These are phyloP conservation scores for Rhinichthys osculus DNA, from an alignment of 2,797 vertebrate species.

Conservation along the genomic window DNA sequence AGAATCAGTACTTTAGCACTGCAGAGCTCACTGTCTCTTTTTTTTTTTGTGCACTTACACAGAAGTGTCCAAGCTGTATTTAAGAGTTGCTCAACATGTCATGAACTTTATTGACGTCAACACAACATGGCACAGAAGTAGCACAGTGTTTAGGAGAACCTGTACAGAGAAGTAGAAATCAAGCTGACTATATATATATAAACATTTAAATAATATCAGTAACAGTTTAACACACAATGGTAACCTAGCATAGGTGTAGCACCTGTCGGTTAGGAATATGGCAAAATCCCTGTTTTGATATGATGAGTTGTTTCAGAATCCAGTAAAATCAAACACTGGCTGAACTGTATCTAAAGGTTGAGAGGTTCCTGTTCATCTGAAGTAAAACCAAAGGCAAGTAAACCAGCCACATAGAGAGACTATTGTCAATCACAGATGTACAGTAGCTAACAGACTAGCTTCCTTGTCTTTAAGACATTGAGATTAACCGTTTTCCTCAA, in stretches of 20 bases:
- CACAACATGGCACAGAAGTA: slow-evolving; percentile 26
- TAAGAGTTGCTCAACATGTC: slow-evolving; percentile 7
- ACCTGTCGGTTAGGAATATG: slow-evolving; percentile 50
- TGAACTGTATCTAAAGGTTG: neutral
- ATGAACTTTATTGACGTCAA: slow-evolving; percentile 7
- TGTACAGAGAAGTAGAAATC: slow-evolving; percentile 31
- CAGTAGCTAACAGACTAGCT: neutral
- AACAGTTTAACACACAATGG: slow-evolving; percentile 43
- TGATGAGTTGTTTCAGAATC: slow-evolving; percentile 5
- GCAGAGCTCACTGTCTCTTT: slow-evolving; percentile 5
- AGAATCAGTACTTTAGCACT: slow-evolving; percentile 3
- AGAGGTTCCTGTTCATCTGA: neutral
- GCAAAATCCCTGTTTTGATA: slow-evolving; percentile 45
- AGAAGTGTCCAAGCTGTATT: neutral
- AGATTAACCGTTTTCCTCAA: neutral
- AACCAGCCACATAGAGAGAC: slow-evolving; percentile 19
- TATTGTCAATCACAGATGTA: neutral
- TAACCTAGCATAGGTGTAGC: slow-evolving; percentile 49
- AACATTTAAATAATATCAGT: slow-evolving; percentile 13
- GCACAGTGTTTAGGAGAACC: slow-evolving; percentile 43
- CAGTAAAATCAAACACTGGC: slow-evolving; percentile 26
- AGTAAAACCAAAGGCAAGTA: slow-evolving; percentile 40
- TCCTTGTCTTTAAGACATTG: neutral
- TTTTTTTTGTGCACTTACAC: neutral
- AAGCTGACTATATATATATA: slow-evolving; percentile 10